Percentiles rank a stretch among this genome's conserved stretches.
phyloP scores from a whole-genome alignment of 2,888 invertebrate genomes.

The Xylota sylvarum region DNA sequence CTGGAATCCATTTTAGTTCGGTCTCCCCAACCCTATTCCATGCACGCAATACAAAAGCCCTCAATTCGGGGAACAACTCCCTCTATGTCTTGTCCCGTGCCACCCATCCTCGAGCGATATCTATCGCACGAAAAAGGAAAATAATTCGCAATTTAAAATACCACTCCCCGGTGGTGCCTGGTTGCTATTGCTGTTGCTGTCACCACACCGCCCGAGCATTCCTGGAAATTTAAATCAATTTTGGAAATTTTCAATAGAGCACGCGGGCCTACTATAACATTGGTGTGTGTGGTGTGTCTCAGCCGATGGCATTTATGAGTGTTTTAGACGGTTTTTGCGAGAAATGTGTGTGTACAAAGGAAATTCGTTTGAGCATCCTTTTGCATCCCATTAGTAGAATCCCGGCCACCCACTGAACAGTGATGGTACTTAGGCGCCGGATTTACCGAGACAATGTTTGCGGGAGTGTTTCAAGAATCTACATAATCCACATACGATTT shows the following conservation, averaged over 20 bases:
- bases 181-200: background rate
- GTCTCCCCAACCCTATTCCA: background rate
- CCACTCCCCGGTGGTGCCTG: background rate
- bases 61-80: conserved; percentile 5
- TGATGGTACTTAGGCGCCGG: conserved; percentile 7
- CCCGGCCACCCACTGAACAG: background rate
- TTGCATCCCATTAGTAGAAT: background rate
- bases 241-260: conserved; percentile 27
- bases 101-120: conserved; percentile 9
- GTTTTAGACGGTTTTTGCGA: background rate
- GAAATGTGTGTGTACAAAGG: background rate
- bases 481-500: conserved; percentile 5
- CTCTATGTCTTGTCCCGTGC: background rate
- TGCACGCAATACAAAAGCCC: conserved; percentile 10
- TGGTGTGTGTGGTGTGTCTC: background rate
- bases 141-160: conserved; percentile 1
- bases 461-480: background rate
- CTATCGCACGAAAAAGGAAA: conserved; percentile 1
- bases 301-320: conserved; percentile 5
- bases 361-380: conserved; percentile 3
- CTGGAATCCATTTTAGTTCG: conserved; percentile 47
- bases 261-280: background rate
- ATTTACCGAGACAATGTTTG: background rate
- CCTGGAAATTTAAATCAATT: conserved; percentile 47
- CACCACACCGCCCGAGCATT: conserved; percentile 15